A percentile compares a stretch with the other conserved stretches of the same genome.
Evolutionary conservation across 2,113 vertebrate genomes (phyloP).

Genomic region (Tylochromis polylepis): DNA sequence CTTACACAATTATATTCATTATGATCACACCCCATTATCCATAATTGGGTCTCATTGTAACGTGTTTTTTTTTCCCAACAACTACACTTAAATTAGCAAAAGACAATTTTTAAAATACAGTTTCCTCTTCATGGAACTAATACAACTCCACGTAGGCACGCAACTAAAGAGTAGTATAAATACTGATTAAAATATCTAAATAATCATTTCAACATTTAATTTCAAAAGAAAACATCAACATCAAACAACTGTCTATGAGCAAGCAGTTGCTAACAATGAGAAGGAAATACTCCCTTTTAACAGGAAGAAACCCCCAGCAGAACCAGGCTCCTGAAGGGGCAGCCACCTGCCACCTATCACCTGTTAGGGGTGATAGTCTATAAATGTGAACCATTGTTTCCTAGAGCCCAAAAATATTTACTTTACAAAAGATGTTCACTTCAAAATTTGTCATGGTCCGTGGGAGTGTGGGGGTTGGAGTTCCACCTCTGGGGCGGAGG

Average conservation of each 20-base stretch:
- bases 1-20: too few species aligned
- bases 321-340: background rate
- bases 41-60: too few species aligned
- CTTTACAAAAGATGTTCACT: background rate
- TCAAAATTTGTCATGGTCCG: too few species aligned
- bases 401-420: background rate
- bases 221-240: background rate
- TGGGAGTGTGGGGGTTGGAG: too few species aligned
- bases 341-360: background rate
- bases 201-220: background rate
- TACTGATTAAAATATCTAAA: background rate
- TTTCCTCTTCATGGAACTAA: background rate
- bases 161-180: background rate
- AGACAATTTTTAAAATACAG: too few species aligned
- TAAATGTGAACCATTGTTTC: background rate
- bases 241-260: background rate
- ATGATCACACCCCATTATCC: too few species aligned
- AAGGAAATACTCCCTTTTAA: background rate
- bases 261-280: background rate
- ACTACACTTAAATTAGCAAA: too few species aligned
- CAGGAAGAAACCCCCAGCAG: background rate
- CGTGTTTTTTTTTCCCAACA: too few species aligned
- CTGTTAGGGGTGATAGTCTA: fast-evolving
- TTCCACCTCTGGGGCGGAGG: too few species aligned
- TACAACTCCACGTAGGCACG: background rate